Percentiles rank a stretch among this genome's conserved stretches.
These are phyloP conservation scores for Mesopsocus fuscifrons DNA, from an alignment of 2,888 invertebrate species.

Conservation along the genomic window DNA sequence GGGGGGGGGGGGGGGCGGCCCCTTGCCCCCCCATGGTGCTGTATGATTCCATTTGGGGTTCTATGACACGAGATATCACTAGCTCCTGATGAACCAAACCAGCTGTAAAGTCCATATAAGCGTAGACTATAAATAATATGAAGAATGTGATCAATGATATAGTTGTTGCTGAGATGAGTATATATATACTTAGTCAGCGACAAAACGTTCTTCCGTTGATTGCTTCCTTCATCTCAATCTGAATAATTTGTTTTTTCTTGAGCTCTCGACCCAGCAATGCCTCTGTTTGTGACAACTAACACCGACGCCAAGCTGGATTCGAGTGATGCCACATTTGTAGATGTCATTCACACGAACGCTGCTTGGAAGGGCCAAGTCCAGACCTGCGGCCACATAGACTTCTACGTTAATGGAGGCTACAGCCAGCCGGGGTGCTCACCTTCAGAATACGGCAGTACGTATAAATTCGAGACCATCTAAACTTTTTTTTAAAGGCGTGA, in stretches of 20 bases:
- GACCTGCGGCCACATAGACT: constrained; percentile 20
- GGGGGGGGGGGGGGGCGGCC: no score
- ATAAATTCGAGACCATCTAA: constrained; percentile 6
- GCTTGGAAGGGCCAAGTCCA: constrained; percentile 18
- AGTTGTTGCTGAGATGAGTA: no score
- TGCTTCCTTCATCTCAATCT: not conserved
- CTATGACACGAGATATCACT: no score
- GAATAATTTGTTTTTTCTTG: no score
- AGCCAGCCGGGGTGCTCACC: constrained; percentile 36
- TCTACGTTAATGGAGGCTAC: constrained; percentile 22
- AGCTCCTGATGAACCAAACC: no score
- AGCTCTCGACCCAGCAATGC: constrained; percentile 20
- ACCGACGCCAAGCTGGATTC: constrained; percentile 16
- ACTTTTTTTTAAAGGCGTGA: constrained; percentile 6
- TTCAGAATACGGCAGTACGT: constrained; percentile 16
- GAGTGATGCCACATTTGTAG: constrained; percentile 20
- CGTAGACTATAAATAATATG: no score
- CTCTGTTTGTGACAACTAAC: constrained; percentile 16
- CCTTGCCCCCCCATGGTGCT: no score
- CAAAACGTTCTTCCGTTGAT: not conserved
- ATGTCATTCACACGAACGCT: constrained; percentile 21
- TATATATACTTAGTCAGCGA: no score
- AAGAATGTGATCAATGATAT: no score
- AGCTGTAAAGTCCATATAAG: no score
- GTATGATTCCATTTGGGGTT: no score